Evolutionary conservation across 2,113 vertebrate species (phyloP), one percentile per base, ranked within the genome.

Genomic region (Spheniscus mendiculus): DNA sequence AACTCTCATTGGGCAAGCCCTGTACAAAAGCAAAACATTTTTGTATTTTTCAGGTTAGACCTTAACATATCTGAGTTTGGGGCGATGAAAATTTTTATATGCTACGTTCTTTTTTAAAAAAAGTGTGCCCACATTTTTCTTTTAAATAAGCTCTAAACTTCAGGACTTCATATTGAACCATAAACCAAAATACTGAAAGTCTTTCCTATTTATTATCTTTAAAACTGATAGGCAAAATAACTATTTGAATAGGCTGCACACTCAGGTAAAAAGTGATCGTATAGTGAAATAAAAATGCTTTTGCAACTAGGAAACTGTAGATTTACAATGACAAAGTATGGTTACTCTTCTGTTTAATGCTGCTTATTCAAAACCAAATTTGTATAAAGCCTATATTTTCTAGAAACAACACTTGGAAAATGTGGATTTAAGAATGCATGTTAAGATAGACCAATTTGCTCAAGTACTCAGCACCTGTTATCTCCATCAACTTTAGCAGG

Each of bases 1-100:
- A 99, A 95, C 99, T 99, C 96, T 99, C 99, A 80, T 99, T 99
- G 16, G 99, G 99, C 65, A 99, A 98, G 65, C 99, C 99, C 99
- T 99, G 93, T 23, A 88, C 1, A 55, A 58, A 96, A 90, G 34
- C 32, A 97, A 91, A 92, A 77, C 20, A 44, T 22, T 70, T 85
- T 67, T 44, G 9, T 30, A 34, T 71, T 88, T 94, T 82, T 45
- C 82, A 92, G 26, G 25, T 58, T 79, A 87, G 56, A 84, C 12
- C 10, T 92, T 84, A 42, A 83, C 2, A 30, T 7, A 67, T 9
- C 29, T 44, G 45, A 32, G 10, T 63, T 50, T 11, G 9, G 8
- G 27, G 20, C 1, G 8, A 63, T 10, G 11, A 67, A 49, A 56
- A 49, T 10, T 12, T 50, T 87, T 44, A 65, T 55, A 52, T 42